Conservation (phyloP, 2,888 invertebrate species). For the Caenorhabditis sulstoni region DNA sequence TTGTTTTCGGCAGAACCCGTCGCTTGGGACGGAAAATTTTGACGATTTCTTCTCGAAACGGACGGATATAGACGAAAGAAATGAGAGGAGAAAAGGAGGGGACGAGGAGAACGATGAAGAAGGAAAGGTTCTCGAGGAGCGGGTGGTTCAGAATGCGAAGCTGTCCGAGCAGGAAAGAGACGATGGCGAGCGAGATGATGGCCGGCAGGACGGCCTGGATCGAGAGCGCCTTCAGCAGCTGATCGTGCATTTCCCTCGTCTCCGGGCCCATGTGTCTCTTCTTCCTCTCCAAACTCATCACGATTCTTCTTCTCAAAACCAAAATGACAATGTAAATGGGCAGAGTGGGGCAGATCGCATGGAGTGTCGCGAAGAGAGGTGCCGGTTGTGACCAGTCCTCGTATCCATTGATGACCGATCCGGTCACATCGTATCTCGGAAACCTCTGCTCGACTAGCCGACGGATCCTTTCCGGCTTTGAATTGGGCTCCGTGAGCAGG, state of each 20-base stretch:
- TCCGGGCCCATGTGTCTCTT: conserved; percentile 2
- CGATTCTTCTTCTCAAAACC: not conserved
- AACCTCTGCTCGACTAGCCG: not conserved
- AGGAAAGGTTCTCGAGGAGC: conserved; percentile 1
- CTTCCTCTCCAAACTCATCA: not conserved
- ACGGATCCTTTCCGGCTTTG: not conserved
- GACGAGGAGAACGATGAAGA: conserved; percentile 1
- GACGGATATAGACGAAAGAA: conserved; percentile 3
- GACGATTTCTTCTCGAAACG: not conserved
- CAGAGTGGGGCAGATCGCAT: not conserved
- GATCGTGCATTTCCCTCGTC: conserved; percentile 7
- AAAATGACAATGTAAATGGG: conserved; percentile 2
- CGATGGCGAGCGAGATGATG: conserved; percentile 2
- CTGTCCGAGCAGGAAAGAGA: conserved; percentile 1
- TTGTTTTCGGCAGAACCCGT: conserved; percentile 14
- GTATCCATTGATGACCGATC: not conserved
- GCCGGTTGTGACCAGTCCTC: not conserved
- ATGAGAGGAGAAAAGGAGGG: conserved; percentile 6
- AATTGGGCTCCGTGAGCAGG: not conserved
- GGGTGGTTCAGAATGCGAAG: not conserved
- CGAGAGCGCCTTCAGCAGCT: conserved; percentile 2
- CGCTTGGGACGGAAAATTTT: not conserved
- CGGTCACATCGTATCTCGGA: not conserved
- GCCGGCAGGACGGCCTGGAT: not conserved
- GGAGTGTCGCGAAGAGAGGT: not conserved